A percentile compares a stretch with the other conserved stretches of the same genome.
Evolutionary conservation across 2,797 vertebrate genomes (phyloP).

Genomic region (Microcaecilia unicolor): DNA sequence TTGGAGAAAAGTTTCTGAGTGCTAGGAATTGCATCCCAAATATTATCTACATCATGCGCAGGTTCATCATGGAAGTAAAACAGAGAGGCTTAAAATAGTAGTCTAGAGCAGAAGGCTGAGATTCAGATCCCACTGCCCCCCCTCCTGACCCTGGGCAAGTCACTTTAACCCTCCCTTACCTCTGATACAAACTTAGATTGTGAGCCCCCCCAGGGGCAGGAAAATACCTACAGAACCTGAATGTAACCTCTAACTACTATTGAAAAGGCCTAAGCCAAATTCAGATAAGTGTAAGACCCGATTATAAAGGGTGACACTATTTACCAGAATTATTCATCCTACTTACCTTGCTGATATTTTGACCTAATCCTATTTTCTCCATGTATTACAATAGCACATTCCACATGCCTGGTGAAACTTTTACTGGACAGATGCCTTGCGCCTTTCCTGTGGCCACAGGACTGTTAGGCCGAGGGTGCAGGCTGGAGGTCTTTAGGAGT

Average conservation of each 20-base stretch:
- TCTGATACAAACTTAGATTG: too few species aligned
- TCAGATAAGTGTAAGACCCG: too few species aligned
- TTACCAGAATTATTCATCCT: constrained; percentile 41
- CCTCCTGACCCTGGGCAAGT: too few species aligned
- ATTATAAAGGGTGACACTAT: too few species aligned
- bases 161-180: too few species aligned
- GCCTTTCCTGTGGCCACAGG: constrained; percentile 25
- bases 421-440: constrained; percentile 3
- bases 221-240: too few species aligned
- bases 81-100: constrained; percentile 13
- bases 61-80: constrained; percentile 31
- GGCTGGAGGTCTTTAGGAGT: constrained; percentile 13
- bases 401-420: constrained; percentile 17
- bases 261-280: too few species aligned
- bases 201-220: too few species aligned
- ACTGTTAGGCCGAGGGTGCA: constrained; percentile 12
- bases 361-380: constrained; percentile 50
- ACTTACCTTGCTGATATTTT: constrained; percentile 52
- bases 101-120: too few species aligned
- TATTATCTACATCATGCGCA: constrained; percentile 5
- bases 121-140: too few species aligned
- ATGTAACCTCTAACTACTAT: too few species aligned
- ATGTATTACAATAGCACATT: constrained; percentile 17
- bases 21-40: neutral
- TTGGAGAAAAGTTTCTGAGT: neutral